Base-by-base conservation (phyloP, 1,140 invertebrate genomes). In the Drosophila paulistorum region DNA sequence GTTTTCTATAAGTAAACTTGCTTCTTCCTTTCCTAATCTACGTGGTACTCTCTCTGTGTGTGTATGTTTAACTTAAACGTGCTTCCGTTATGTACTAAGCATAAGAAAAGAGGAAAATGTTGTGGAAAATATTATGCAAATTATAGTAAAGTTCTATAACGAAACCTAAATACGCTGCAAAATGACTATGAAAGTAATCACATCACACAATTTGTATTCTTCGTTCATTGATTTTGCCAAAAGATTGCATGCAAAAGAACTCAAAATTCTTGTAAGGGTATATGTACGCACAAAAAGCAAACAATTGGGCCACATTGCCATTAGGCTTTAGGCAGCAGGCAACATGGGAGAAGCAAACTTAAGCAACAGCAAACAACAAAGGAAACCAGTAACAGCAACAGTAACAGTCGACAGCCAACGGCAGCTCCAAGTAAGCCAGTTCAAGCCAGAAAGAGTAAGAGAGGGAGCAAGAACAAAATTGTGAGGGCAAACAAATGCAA, bases 401-500 rank as follows among this genome's bases (percentile, higher is more conserved):
- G 41, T 62, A 57, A 65, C 62, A 73, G 33, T 26, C 65, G 83
- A 66, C 66, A 73, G 75, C 55, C 75, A 74, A 51, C 17, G 45
- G 68, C 58, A 82, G 72, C 74, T 75, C 39, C 71, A 77, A 7
- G 74, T 89, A 89, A 89, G 84, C 83, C 78, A 86, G 83, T 87
- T 87, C 45, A 23, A 51, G 20, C 45, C 7, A 48, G 17, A 48
- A 17, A 17, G 17, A 48, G 45, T 48, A 17, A 20, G 45, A 17
- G 14, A 3, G 3, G 65, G 71, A 79, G 70, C 65, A 59, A 64
- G 76, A 30, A 30, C 30, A 30, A 5, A 7, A 30, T 30, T 30
- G 30, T 69, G 69, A 81, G 37, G 37, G 65, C 83, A 87, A 87
- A 87, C 84, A 86, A 86, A 86, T 89, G 83, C 83, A 45, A 63